Evolutionary conservation across 2,113 vertebrate species (phyloP), one percentile per base, ranked within the genome.

Genomic region (Burhinus bistriatus): DNA sequence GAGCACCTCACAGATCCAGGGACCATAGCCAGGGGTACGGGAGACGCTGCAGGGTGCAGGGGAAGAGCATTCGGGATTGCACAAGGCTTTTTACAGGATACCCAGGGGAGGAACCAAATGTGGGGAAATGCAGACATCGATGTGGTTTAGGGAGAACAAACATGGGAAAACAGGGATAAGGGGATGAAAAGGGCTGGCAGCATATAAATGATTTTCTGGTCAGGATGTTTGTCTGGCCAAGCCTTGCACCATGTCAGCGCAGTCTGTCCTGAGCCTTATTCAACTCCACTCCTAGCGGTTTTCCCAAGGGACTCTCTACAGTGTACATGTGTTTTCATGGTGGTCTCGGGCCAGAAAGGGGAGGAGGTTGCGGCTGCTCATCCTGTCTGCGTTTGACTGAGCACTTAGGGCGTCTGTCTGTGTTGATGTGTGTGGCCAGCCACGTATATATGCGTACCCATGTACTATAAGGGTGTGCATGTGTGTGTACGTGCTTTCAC

Each of bases 161-260:
- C 5, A 1, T 19, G 32, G 12, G 32, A 64, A 64, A 72, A n/a
- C 19, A 42, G 44, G 32, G 25, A 14, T 20, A 65, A 65, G 30
- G 20, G 59, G 13, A 51, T 26, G 27, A 44, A 66, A 82, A 32
- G 23, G 17, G 36, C 26, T 0, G 3, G 25, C 30, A 82, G 51
- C 16, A 10, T 17, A 18, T 32, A 66, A 82, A 25, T 2, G 1
- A 1, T 36, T 52, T 59, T 66, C 70, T 59, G 70, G 21, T 76
- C 18, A 34, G 21, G 18, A 44, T 52, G 79, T 9, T 40, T 61
- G 34, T 54, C 34, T 64, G 64, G 26, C 44, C 3, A 10, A 61
- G 32, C 32, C 27, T 17, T 77, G 38, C 2, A 3, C 21, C 2
- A 2, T 6, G 27, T 51, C 51, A 42, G 32, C 1, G 0, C n/a